Evolutionary conservation across 2,888 invertebrate species (phyloP), one percentile per base, ranked within the genome.

Genomic region (Dryococelus australis): DNA sequence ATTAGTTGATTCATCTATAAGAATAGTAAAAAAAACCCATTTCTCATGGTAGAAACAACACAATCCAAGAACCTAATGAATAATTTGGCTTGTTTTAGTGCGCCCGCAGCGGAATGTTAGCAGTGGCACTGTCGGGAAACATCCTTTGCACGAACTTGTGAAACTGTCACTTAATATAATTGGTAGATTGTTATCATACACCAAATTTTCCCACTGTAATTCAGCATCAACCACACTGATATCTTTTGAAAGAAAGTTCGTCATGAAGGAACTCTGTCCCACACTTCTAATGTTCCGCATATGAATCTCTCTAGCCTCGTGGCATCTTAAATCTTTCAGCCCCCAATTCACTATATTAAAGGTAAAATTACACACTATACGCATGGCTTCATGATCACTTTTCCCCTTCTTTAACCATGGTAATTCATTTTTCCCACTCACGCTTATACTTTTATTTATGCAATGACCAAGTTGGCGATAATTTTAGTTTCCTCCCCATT

Each of bases 61-160:
- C 24, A 24, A 10, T 2, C 47, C 85, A 16, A 85, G 6, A 28
- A 43, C 43, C 43, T 85, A 51, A 9, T 43, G 24, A 43, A 85
- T 85, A 51, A 85, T 43, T 53, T 43, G 47, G 28, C 51, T 85
- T 28, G 65, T 85, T 85, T 53, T 85, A n/a, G 86, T n/a, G 26
- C 65, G 65, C 0, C 26, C 24, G 20, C 53, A 53, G 35, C 16
- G 65, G 53, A 85, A n/a, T 24, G 65, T 28, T 85, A 24, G 9
- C 85, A 43, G 35, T 85, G 27, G 13, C 26, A 9, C 6, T 85
- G 51, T 43, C 85, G 6, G 47, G 51, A 85, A 85, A 85, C 85
- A 85, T 85, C 24, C 10, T 43, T n/a, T 35, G 8, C 27, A 47
- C 85, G 6, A 85, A 27, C n/a, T 85, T 27, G 43, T 3, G 12